These are phyloP conservation scores for Halesus radiatus DNA, from an alignment of 1,140 invertebrate species.

Conservation along the genomic window DNA sequence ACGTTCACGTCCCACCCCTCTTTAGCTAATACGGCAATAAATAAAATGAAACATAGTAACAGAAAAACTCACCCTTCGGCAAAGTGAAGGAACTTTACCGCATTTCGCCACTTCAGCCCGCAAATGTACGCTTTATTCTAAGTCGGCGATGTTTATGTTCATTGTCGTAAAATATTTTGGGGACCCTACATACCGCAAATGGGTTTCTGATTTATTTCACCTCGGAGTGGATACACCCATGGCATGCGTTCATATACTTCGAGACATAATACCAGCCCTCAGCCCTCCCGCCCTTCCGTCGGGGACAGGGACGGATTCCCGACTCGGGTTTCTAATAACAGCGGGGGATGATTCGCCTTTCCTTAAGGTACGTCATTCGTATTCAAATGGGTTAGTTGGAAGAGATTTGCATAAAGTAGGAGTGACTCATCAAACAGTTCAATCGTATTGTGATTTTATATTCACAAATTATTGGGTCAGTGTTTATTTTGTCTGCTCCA, in stretches of 20 bases:
- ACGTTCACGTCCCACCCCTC: neutral
- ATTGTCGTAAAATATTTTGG: slow-evolving; percentile 53
- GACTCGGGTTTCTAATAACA: too few species aligned
- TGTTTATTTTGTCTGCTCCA: too few species aligned
- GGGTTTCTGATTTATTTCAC: slow-evolving; percentile 52
- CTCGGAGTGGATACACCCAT: slow-evolving; percentile 44
- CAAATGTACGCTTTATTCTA: slow-evolving; percentile 44
- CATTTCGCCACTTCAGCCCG: slow-evolving; percentile 6
- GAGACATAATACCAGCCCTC: neutral
- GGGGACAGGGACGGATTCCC: too few species aligned
- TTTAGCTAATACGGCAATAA: slow-evolving; percentile 34
- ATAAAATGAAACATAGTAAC: slow-evolving; percentile 28
- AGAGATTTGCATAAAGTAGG: too few species aligned
- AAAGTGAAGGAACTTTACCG: neutral
- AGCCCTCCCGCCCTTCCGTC: too few species aligned
- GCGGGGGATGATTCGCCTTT: too few species aligned
- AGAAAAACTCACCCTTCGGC: slow-evolving; percentile 1
- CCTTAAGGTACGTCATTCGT: too few species aligned
- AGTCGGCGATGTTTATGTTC: slow-evolving; percentile 40
- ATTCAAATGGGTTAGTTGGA: too few species aligned
- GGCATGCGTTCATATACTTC: slow-evolving; percentile 28
- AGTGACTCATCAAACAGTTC: too few species aligned
- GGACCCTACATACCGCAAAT: slow-evolving; percentile 46
- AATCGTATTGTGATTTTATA: too few species aligned
- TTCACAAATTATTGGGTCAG: too few species aligned